These are phyloP conservation scores for Palloptera scutellata DNA, from an alignment of 2,888 invertebrate genomes.

Conservation along the genomic window DNA sequence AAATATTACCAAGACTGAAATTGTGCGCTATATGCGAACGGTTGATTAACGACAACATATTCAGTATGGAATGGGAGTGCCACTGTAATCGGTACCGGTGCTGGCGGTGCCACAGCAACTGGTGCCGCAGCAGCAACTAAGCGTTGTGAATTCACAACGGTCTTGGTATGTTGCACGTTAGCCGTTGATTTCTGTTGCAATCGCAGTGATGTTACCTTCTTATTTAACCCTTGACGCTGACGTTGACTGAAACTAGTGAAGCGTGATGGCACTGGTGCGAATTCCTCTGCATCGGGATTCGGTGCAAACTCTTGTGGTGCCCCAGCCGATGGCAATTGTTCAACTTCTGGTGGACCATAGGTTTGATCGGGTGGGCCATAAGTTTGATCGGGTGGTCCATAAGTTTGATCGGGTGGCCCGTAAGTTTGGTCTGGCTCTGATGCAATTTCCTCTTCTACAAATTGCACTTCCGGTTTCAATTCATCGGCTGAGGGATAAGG, in stretches of 20 bases:
- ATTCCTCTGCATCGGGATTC: constrained; percentile 45
- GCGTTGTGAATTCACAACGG: constrained; percentile 35
- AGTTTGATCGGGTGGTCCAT: constrained; percentile 46
- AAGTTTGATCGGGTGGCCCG: constrained; percentile 51
- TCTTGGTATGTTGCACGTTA: not conserved
- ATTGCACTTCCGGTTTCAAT: constrained; percentile 49
- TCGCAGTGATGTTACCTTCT: constrained; percentile 16
- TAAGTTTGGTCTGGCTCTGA: constrained; percentile 49
- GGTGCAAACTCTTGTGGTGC: constrained; percentile 41
- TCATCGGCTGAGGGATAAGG: constrained; percentile 54
- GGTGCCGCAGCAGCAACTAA: constrained; percentile 37
- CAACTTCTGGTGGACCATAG: constrained; percentile 41
- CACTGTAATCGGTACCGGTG: constrained; percentile 6
- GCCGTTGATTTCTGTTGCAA: not conserved
- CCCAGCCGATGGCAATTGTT: constrained; percentile 40
- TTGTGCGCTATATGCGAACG: constrained; percentile 46
- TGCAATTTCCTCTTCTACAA: constrained; percentile 41
- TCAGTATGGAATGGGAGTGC: constrained; percentile 7
- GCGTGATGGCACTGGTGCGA: constrained; percentile 28
- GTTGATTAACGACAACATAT: constrained; percentile 47
- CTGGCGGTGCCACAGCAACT: constrained; percentile 30
- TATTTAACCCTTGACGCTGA: constrained; percentile 17
- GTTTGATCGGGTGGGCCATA: constrained; percentile 49
- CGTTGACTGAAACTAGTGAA: constrained; percentile 3
- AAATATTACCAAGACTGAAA: constrained; percentile 45